phyloP scores from a whole-genome alignment of 2,888 invertebrate genomes.

The Eilema depressum region DNA sequence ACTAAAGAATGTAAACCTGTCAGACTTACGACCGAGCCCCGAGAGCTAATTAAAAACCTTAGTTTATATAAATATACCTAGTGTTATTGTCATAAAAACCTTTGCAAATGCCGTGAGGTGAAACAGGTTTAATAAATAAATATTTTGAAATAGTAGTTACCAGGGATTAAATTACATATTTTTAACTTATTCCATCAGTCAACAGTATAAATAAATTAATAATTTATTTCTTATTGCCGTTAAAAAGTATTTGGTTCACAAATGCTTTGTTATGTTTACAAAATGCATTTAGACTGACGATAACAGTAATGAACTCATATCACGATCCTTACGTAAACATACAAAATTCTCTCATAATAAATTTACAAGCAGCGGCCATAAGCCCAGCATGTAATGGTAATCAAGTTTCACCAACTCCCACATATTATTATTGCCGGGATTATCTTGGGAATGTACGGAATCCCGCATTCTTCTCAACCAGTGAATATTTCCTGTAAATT shows the following conservation, averaged over 20 bases:
- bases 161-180: too few relatives aligned
- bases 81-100: too few relatives aligned
- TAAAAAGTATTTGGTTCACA: background rate
- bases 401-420: conserved; percentile 39
- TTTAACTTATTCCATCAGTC: too few relatives aligned
- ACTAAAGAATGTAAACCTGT: background rate
- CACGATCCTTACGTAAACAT: conserved; percentile 27
- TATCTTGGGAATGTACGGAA: conserved; percentile 43
- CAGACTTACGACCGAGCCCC: background rate
- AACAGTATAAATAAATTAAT: background rate
- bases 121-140: too few relatives aligned
- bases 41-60: too few relatives aligned
- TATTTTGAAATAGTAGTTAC: too few relatives aligned
- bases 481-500: conserved; percentile 37
- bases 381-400: conserved; percentile 40
- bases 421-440: conserved; percentile 46
- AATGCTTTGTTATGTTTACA: conserved; percentile 2
- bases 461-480: conserved; percentile 24
- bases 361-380: conserved; percentile 35
- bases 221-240: background rate
- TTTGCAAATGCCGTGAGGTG: too few relatives aligned
- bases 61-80: too few relatives aligned
- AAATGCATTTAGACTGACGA: conserved; percentile 11
- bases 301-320: conserved; percentile 20
- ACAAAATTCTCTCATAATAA: conserved; percentile 42